phyloP scores from a whole-genome alignment of 2,888 invertebrate genomes.

The Agonopterix heracliana region DNA sequence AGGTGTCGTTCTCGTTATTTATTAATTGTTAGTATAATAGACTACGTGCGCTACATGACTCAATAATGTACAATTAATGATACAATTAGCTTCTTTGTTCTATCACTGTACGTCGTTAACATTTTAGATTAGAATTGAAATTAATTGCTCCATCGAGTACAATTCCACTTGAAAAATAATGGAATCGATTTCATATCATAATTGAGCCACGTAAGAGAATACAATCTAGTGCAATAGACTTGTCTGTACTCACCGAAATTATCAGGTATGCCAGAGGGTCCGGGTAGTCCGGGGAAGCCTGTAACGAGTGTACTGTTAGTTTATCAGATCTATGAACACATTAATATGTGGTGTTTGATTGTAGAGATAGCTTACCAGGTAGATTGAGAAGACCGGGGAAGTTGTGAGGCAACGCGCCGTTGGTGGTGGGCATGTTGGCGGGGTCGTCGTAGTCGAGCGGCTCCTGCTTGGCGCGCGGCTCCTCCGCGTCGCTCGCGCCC shows the following conservation, averaged over 20 bases:
- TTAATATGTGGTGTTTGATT: neutral
- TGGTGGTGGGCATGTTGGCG: constrained; percentile 78
- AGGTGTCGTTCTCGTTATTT: constrained; percentile 51
- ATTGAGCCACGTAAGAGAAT: no score
- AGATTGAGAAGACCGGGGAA: constrained; percentile 89
- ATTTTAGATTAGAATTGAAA: neutral
- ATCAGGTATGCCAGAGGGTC: constrained; percentile 91
- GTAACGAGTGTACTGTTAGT: constrained; percentile 40
- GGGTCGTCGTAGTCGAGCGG: constrained; percentile 84
- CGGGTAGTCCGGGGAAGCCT: constrained; percentile 85
- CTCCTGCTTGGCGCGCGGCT: constrained; percentile 82
- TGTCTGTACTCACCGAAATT: constrained; percentile 83
- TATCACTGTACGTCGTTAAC: constrained; percentile 33
- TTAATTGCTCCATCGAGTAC: no score
- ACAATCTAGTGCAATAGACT: neutral
- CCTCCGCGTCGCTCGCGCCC: constrained; percentile 83
- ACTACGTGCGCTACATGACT: constrained; percentile 52
- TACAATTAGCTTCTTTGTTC: constrained; percentile 34
- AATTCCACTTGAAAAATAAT: no score
- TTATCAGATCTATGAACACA: neutral
- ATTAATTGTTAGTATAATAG: constrained; percentile 56
- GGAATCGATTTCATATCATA: no score
- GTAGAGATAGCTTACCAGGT: constrained; percentile 76
- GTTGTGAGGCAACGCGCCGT: constrained; percentile 80
- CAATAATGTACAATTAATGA: constrained; percentile 63